phyloP scores from a whole-genome alignment of 2,888 invertebrate species.

The Branchinecta sandiegonensis region DNA sequence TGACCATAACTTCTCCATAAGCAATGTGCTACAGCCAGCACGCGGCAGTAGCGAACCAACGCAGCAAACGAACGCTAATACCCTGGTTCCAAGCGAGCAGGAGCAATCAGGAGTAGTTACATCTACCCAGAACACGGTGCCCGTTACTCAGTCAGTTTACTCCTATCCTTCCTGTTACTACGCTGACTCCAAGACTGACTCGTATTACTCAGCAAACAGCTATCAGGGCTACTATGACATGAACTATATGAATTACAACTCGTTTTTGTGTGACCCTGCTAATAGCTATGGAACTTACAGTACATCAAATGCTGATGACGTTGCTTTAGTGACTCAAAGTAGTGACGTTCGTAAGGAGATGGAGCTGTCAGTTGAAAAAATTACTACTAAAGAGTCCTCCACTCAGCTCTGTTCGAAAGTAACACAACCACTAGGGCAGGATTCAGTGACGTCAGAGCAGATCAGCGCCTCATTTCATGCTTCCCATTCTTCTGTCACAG shows the following conservation, averaged over 20 bases:
- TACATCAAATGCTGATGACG: background rate
- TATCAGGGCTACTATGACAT: background rate
- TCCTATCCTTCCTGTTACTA: conserved; percentile 6
- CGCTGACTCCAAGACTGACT: conserved; percentile 1
- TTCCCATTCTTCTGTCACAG: too few species aligned
- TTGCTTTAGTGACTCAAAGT: background rate
- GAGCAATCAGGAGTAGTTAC: background rate
- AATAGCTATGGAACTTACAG: background rate
- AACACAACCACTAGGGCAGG: too few species aligned
- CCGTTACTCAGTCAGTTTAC: conserved; percentile 4
- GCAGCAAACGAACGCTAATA: background rate
- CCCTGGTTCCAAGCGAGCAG: background rate
- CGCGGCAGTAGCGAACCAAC: background rate
- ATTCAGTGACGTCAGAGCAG: too few species aligned
- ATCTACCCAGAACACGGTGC: background rate
- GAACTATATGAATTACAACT: background rate
- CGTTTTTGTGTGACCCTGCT: background rate
- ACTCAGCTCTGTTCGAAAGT: too few species aligned
- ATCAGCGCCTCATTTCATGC: too few species aligned
- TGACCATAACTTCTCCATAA: conserved; percentile 5
- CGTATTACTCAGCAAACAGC: background rate
- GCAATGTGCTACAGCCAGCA: background rate
- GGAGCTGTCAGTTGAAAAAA: background rate
- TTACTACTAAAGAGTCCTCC: too few species aligned
- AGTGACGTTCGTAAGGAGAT: background rate